These are phyloP conservation scores for Climacteris rufus DNA, from an alignment of 2,113 vertebrate species.

Conservation along the genomic window DNA sequence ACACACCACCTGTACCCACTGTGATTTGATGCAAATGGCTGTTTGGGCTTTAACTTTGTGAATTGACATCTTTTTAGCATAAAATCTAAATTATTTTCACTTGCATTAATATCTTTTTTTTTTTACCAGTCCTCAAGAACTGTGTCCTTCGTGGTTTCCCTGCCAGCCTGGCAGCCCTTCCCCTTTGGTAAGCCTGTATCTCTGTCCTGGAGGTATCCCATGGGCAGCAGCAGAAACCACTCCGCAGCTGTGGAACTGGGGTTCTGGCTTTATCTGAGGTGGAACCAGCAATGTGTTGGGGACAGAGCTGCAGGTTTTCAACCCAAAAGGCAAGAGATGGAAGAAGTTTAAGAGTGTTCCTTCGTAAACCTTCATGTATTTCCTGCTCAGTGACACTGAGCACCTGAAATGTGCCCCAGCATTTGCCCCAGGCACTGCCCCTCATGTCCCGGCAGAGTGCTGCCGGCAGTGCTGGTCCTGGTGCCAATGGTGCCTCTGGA, in stretches of 20 bases:
- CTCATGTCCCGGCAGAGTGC: rapidly evolving
- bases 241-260: not conserved
- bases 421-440: rapidly evolving
- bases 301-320: not conserved
- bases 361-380: not conserved
- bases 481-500: not conserved
- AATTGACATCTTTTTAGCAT: not conserved
- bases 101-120: not conserved
- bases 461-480: not conserved
- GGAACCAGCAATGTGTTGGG: not conserved
- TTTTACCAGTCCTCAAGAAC: not conserved
- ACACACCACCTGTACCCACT: too few relatives aligned
- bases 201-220: rapidly evolving
- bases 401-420: not conserved
- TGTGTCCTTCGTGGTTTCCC: not conserved
- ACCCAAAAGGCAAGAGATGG: not conserved
- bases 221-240: not conserved
- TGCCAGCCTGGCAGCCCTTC: not conserved
- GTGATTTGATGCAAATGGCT: not conserved
- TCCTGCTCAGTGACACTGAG: not conserved
- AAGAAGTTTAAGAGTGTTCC: not conserved
- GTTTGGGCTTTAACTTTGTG: not conserved
- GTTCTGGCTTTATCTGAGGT: not conserved
- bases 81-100: not conserved
- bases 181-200: rapidly evolving